These are phyloP conservation scores for Smutsia gigantea DNA, from an alignment of 2,797 vertebrate species.

Conservation along the genomic window DNA sequence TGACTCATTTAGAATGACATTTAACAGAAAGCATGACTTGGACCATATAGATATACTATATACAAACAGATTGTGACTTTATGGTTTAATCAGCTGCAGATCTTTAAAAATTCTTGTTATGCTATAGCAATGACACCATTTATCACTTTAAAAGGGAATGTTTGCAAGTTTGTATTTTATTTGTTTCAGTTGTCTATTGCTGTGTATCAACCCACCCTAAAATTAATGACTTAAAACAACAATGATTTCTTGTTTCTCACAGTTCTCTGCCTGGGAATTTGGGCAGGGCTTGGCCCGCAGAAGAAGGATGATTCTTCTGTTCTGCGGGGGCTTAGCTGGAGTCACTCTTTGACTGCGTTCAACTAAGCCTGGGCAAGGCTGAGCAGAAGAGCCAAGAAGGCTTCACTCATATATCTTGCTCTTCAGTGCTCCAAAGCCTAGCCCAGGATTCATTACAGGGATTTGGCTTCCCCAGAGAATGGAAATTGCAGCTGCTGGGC, in stretches of 20 bases:
- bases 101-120: background rate
- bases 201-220: background rate
- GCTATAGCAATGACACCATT: background rate
- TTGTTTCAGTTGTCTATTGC: background rate
- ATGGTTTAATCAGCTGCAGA: background rate
- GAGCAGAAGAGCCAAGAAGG: background rate
- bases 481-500: background rate
- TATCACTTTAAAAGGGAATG: slow-evolving; percentile 17
- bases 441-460: background rate
- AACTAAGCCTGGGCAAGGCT: too few relatives aligned
- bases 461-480: background rate
- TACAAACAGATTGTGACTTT: background rate
- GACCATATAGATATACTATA: background rate
- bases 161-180: background rate
- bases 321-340: rapidly evolving
- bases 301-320: background rate
- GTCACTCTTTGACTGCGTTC: background rate
- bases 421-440: background rate
- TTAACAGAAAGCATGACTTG: background rate
- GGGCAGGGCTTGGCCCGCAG: background rate
- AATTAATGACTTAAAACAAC: background rate
- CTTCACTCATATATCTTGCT: too few relatives aligned
- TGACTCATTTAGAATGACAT: slow-evolving; percentile 16
- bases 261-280: background rate
- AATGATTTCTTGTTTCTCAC: background rate